Conservation (phyloP, 2,888 invertebrate genomes). For the Trissonchulus latispiculum region DNA sequence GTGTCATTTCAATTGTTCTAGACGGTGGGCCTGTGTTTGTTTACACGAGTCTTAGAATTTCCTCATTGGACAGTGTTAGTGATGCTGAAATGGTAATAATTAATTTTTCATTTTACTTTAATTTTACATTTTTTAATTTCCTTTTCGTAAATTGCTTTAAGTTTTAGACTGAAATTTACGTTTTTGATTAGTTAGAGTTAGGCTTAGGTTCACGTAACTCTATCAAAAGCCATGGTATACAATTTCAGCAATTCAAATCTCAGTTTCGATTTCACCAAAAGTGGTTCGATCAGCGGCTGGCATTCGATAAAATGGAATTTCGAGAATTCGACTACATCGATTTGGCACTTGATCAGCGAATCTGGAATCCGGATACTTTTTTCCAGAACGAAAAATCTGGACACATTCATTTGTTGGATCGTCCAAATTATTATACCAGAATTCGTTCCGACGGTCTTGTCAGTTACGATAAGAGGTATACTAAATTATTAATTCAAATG, state of each 20-base stretch:
- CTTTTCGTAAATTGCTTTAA: conserved; percentile 4
- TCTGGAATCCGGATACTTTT: conserved; percentile 25
- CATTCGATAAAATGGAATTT: conserved; percentile 11
- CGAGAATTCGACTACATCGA: background rate
- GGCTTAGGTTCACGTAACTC: too few relatives aligned
- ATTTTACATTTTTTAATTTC: too few relatives aligned
- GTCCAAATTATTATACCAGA: conserved; percentile 13
- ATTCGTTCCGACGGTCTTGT: conserved; percentile 19
- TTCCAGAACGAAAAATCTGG: conserved; percentile 23
- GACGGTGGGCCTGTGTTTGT: conserved; percentile 14
- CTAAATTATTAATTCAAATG: too few relatives aligned
- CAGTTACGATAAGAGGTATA: conserved; percentile 21
- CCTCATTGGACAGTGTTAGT: conserved; percentile 16
- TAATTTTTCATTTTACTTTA: too few relatives aligned
- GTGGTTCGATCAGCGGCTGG: conserved; percentile 17
- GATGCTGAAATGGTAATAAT: conserved; percentile 15
- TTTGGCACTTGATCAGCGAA: background rate
- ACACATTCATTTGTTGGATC: conserved; percentile 21
- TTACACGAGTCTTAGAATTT: background rate
- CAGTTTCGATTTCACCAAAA: conserved; percentile 23
- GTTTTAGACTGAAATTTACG: background rate
- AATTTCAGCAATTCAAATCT: conserved; percentile 16
- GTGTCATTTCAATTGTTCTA: too few relatives aligned
- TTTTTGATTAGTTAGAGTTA: background rate
- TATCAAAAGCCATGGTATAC: background rate